Evolutionary conservation across 2,888 invertebrate species (phyloP).

Genomic region (Xanthostigma xanthostigma): DNA sequence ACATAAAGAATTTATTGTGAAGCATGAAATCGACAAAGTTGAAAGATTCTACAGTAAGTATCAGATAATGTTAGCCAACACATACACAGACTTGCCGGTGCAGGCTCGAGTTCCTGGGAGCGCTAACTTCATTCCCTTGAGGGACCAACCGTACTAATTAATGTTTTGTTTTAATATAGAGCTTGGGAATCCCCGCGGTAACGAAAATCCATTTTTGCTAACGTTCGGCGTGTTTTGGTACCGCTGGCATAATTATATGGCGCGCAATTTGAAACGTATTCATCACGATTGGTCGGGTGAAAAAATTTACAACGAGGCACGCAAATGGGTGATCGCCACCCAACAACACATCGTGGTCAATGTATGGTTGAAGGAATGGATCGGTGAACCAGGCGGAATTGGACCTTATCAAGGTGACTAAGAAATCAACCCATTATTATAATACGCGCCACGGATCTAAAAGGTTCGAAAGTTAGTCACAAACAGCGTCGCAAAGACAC

Average conservation of each 20-base stretch:
- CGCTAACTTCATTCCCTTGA: no score
- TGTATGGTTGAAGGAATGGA: slow-evolving; percentile 33
- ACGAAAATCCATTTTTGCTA: slow-evolving; percentile 36
- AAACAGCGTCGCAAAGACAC: no score
- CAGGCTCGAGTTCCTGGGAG: no score
- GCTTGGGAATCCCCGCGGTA: slow-evolving; percentile 36
- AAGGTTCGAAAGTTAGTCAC: no score
- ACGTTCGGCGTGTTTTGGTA: slow-evolving; percentile 38
- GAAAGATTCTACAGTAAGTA: slow-evolving; percentile 38
- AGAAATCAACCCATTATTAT: no score
- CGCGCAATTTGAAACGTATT: slow-evolving; percentile 21
- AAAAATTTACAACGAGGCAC: slow-evolving; percentile 35
- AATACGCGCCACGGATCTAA: no score
- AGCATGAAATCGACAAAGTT: slow-evolving; percentile 29
- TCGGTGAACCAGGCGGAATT: slow-evolving; percentile 17
- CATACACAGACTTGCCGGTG: no score
- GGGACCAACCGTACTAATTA: slow-evolving; percentile 1
- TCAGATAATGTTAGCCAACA: background rate
- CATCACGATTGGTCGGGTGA: slow-evolving; percentile 30
- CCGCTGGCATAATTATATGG: slow-evolving; percentile 37
- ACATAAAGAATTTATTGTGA: slow-evolving; percentile 25
- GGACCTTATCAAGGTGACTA: background rate
- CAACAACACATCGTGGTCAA: slow-evolving; percentile 34
- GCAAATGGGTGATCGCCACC: slow-evolving; percentile 39
- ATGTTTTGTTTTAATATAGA: slow-evolving; percentile 22